A percentile compares a stretch with the other conserved stretches of the same genome.
Evolutionary conservation across 1,140 invertebrate genomes (phyloP).

Genomic region (Brachionus manjavacas): DNA sequence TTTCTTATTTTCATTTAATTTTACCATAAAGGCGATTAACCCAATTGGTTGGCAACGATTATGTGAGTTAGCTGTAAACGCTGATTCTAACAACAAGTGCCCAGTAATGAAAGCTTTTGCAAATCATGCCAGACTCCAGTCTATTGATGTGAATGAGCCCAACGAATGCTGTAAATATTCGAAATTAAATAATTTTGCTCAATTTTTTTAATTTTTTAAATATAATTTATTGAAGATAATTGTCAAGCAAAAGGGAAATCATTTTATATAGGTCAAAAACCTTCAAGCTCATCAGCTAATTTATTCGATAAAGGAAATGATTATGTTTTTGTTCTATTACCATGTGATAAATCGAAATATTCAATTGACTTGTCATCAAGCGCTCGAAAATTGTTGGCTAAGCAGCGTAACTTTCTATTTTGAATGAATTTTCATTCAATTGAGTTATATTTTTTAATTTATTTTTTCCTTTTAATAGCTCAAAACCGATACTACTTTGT

Average conservation of each 20-base stretch:
- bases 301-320: conserved; percentile 6
- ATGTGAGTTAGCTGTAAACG: neutral
- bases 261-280: neutral
- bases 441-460: neutral
- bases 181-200: neutral
- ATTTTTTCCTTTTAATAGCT: neutral
- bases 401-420: neutral
- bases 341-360: conserved; percentile 35
- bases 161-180: conserved; percentile 31
- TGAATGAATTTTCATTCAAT: neutral
- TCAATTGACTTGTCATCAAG: neutral
- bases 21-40: neutral
- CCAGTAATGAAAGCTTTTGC: conserved; percentile 17
- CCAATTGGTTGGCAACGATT: conserved; percentile 16
- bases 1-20: neutral
- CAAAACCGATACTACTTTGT: conserved; percentile 28
- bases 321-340: conserved; percentile 28
- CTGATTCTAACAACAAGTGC: conserved; percentile 14
- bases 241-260: conserved; percentile 19
- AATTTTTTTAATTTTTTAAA: neutral
- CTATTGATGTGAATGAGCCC: neutral
- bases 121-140: conserved; percentile 12
- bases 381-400: neutral
- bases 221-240: neutral
- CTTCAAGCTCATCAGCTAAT: neutral